phyloP scores from a whole-genome alignment of 2,797 vertebrate species.

The Sebastes jordani region DNA sequence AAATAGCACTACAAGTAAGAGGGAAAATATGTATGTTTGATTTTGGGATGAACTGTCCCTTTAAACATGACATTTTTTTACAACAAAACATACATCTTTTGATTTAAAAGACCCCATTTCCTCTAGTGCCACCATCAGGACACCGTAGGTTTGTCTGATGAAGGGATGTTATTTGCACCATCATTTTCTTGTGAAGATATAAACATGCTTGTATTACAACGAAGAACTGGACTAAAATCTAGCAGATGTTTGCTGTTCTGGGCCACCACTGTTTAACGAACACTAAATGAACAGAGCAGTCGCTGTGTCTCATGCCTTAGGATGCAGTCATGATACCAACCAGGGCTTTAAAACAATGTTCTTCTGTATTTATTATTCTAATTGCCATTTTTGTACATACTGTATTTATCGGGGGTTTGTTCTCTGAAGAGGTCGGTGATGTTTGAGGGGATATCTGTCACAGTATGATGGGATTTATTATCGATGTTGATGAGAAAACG shows the following conservation, averaged over 20 bases:
- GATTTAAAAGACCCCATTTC: too few relatives aligned
- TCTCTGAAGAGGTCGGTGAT: not conserved
- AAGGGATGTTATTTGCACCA: not conserved
- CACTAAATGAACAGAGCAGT: constrained; percentile 7
- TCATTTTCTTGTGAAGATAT: not conserved
- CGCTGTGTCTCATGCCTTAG: constrained; percentile 58
- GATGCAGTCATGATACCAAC: constrained; percentile 27
- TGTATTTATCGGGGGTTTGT: constrained; percentile 53
- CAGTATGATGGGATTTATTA: constrained; percentile 40
- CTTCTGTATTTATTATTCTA: constrained; percentile 61
- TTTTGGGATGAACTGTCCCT: not conserved
- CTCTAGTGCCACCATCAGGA: too few relatives aligned
- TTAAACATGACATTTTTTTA: not conserved
- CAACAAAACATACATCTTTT: rapidly evolving
- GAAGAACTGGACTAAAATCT: not conserved
- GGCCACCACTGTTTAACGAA: not conserved
- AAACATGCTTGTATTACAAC: not conserved
- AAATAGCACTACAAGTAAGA: too few relatives aligned
- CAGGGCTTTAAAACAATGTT: constrained; percentile 29
- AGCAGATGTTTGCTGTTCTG: not conserved
- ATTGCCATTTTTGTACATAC: constrained; percentile 53
- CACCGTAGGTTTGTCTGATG: not conserved
- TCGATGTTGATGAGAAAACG: constrained; percentile 23
- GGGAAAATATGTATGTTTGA: too few relatives aligned
- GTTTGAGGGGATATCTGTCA: constrained; percentile 8